Base-by-base conservation (phyloP, 2,888 invertebrate species). In the Eumacrocentrus americanus region DNA sequence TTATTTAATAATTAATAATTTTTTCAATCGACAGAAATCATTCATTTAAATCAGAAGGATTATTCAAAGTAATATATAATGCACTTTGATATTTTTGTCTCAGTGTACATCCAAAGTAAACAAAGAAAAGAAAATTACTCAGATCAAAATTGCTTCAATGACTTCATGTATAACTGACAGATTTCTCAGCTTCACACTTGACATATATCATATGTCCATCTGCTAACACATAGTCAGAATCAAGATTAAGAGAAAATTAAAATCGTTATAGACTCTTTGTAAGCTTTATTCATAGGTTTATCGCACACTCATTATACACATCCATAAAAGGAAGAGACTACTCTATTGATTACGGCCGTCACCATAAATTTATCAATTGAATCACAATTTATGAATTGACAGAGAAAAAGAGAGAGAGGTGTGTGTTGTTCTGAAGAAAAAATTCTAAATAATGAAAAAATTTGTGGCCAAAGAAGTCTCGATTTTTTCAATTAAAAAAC, bases 271-370 rank as follows among this genome's bases (percentile, higher is more conserved):
- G 61, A 69, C 57, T 72, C 69, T 69, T 29, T 67, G 46, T 70
- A 72, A 72, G 63, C 67, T 74, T 76, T 76, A 73, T 71, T 73
- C 67, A 65, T 71, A 70, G 60, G 67, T 68, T 72, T 58, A 63
- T 65, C 68, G 58, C 72, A 76, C 67, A 72, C 74, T 70, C 71
- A 74, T 72, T 69, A 74, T 73, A 72, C 67, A 70, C 68, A 69
- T 70, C 73, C 71, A 70, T 68, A 70, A 68, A 66, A 71, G 29
- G 48, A 63, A 58, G 46, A 50, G 47, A 61, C 63, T 64, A 65
- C 58, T 61, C 52, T 59, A 58, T 47, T 47, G 29, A 60, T 56
- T 48, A 25, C 25, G 14, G 35, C 20, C 23, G 20, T 38, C 37
- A 18, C n/a, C 35, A 18, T 44, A 34, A 12, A 54, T 46, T 22